Conservation (phyloP, 2,113 vertebrate genomes). For the Buteo buteo region DNA sequence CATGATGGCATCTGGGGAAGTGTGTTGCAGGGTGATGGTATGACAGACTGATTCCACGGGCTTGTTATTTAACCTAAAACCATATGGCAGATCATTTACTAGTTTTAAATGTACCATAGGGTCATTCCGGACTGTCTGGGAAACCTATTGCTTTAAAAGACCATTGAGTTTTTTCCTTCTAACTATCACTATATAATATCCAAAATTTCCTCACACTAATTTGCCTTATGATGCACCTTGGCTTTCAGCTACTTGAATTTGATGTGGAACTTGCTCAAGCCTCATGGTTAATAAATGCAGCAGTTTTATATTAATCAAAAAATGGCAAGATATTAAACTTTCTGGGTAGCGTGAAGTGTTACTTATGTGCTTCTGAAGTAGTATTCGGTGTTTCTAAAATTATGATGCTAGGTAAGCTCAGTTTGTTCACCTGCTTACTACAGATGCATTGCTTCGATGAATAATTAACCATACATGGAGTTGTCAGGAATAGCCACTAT, state of each 20-base stretch:
- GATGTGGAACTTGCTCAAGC: background rate
- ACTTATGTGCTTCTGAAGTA: background rate
- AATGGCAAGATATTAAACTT: background rate
- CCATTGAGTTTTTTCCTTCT: background rate
- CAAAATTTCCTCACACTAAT: background rate
- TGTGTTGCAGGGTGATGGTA: accelerated
- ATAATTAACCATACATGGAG: background rate
- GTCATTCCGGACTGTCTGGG: background rate
- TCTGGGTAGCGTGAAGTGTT: background rate
- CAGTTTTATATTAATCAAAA: background rate
- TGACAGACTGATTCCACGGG: background rate
- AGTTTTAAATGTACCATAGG: background rate
- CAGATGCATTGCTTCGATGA: background rate
- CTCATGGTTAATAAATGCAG: background rate
- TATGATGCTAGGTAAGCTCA: background rate
- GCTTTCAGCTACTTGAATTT: background rate
- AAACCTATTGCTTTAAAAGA: background rate
- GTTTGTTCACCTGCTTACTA: background rate
- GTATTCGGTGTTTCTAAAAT: background rate
- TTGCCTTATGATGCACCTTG: background rate
- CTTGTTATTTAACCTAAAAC: background rate
- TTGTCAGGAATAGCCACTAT: background rate
- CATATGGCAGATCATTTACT: background rate
- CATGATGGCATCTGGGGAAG: background rate
- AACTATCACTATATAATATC: background rate